Evolutionary conservation across 2,888 invertebrate genomes (phyloP), one percentile per base, ranked within the genome.

Genomic region (Limnephilus auricula): DNA sequence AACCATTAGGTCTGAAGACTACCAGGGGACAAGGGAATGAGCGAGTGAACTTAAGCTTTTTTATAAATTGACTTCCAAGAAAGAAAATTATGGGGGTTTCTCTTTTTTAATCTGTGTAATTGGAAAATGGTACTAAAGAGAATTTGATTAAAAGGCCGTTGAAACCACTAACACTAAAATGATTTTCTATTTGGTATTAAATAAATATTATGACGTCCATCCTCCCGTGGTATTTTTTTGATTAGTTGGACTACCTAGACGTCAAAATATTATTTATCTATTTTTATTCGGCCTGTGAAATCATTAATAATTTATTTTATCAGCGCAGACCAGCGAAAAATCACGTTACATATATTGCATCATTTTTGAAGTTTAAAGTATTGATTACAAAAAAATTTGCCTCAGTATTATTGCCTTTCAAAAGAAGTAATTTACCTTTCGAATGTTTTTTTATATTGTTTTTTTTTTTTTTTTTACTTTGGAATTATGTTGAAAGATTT

Each of bases 1-100:
- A 86, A 86, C 86, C 86, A 86, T 86, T 86, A 86, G 86, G 86
- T 86, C 65, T 50, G 30, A 86, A 30, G 86, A 30, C 13, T 65
- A 65, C 30, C 50, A 18, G 30, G 37, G 31, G 84, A 34, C 31
- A 5, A 50, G 31, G 84, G 86, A 15, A 65, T 65, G 31, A 32
- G 30, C 45, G n/a, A 80, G 34, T 85, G 34, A 50, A 86, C 30
- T 86, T 86, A 84, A 84, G 84, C 30, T 86, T 86, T n/a, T 86
- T 86, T 86, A 86, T 31, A 86, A 86, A 86, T 86, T 86, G 45
- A 65, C 86, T 50, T 65, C 50, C 86, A 50, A 31, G 86, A 31
- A 65, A 86, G 65, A 15, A 25, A 86, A 86, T 50, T 65, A 50
- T 50, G 30, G 86, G 9, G 31, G 86, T 50, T 86, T 86, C 65